Percentiles rank a stretch among this genome's conserved stretches.
phyloP scores from a whole-genome alignment of 2,113 vertebrate genomes.

The Corythoichthys intestinalis region DNA sequence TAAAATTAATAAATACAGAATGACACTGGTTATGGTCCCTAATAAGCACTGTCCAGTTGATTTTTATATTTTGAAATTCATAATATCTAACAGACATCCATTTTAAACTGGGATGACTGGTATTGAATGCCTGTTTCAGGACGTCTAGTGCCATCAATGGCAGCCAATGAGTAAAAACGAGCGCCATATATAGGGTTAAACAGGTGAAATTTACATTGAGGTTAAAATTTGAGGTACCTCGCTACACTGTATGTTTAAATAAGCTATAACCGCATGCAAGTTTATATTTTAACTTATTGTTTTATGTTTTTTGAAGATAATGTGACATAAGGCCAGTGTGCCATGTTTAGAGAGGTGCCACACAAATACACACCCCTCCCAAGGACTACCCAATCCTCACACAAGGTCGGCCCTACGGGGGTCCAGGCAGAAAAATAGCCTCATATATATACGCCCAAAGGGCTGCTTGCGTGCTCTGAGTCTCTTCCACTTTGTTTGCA shows the following conservation, averaged over 20 bases:
- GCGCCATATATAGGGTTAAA: no score
- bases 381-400: conserved; percentile 61
- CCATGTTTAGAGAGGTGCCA: conserved; percentile 63
- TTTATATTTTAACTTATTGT: conserved; percentile 24
- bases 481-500: conserved; percentile 66
- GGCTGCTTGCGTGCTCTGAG: conserved; percentile 61
- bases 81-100: no score
- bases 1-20: no score
- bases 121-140: no score
- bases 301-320: conserved; percentile 25
- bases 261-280: not conserved
- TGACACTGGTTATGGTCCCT: no score
- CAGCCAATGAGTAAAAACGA: no score
- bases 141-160: no score
- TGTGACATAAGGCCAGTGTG: conserved; percentile 39
- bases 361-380: conserved; percentile 40
- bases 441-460: conserved; percentile 73
- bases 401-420: conserved; percentile 30
- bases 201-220: no score
- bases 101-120: no score
- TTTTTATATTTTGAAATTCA: no score
- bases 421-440: conserved; percentile 64
- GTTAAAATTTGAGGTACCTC: not conserved
- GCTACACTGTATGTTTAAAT: not conserved
- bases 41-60: no score